Percentiles rank a stretch among this genome's conserved stretches.
These are phyloP conservation scores for Phengaris arion DNA, from an alignment of 2,888 invertebrate species.

Conservation along the genomic window DNA sequence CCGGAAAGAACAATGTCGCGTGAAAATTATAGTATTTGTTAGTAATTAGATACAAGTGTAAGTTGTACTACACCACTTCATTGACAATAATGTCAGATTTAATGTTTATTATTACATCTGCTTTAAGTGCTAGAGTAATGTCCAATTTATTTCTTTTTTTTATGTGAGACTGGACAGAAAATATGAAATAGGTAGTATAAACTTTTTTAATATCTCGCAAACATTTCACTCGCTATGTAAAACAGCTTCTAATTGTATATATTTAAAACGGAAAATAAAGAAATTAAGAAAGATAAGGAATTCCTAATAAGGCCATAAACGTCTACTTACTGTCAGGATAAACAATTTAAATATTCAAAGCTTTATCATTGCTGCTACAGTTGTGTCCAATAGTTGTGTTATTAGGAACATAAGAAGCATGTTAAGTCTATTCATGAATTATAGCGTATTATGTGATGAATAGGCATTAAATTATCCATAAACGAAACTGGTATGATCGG, in stretches of 20 bases:
- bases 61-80: no score
- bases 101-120: no score
- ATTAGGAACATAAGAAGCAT: not conserved
- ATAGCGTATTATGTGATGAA: constrained; percentile 30
- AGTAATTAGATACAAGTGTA: no score
- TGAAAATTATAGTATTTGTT: no score
- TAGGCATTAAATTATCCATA: constrained; percentile 41
- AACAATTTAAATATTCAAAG: not conserved
- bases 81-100: no score
- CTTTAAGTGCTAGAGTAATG: no score
- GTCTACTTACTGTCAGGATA: constrained; percentile 10
- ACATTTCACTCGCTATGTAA: not conserved
- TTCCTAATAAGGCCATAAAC: constrained; percentile 9
- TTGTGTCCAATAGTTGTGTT: not conserved
- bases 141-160: no score
- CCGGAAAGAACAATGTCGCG: no score
- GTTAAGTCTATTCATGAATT: constrained; percentile 12
- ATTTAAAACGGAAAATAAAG: constrained; percentile 2
- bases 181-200: no score
- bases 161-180: no score
- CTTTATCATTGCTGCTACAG: constrained; percentile 22
- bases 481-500: constrained; percentile 38
- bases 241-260: not conserved
- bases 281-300: constrained; percentile 15
- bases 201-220: no score